phyloP scores from a whole-genome alignment of 2,888 invertebrate genomes.

The Ornithoptera priamus region DNA sequence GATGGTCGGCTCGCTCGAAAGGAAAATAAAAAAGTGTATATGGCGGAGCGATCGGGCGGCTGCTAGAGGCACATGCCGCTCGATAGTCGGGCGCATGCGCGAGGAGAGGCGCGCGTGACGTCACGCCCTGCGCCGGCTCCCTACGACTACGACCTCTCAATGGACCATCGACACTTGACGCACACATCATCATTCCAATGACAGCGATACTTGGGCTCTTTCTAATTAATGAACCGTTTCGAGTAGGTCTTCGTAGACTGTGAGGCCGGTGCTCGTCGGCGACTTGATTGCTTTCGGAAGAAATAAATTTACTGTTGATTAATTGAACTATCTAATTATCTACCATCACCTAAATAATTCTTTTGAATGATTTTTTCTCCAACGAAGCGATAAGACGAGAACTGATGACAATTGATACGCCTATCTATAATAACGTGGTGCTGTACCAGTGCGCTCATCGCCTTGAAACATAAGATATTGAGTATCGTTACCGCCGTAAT shows the following conservation, averaged over 20 bases:
- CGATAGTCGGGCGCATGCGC: slow-evolving; percentile 76
- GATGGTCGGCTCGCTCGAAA: slow-evolving; percentile 60
- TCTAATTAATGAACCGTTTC: slow-evolving; percentile 41
- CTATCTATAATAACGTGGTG: no score
- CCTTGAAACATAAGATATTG: no score
- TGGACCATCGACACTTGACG: slow-evolving; percentile 41
- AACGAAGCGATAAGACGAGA: no score
- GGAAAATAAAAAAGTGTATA: slow-evolving; percentile 74
- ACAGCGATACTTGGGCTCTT: slow-evolving; percentile 40
- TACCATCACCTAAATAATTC: background rate
- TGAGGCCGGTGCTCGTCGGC: slow-evolving; percentile 21
- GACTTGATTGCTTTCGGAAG: slow-evolving; percentile 17
- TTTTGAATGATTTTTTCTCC: background rate
- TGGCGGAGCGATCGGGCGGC: slow-evolving; percentile 68
- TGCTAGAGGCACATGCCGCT: slow-evolving; percentile 74
- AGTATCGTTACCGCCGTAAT: no score
- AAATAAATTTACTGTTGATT: background rate
- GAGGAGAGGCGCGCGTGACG: slow-evolving; percentile 62
- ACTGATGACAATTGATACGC: no score
- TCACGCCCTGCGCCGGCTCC: slow-evolving; percentile 65
- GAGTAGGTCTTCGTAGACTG: slow-evolving; percentile 28
- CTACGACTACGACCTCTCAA: slow-evolving; percentile 46
- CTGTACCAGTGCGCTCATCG: no score
- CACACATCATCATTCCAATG: slow-evolving; percentile 41
- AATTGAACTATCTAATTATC: background rate